Base-by-base conservation (phyloP, 2,888 invertebrate genomes). In the Xiphydria camelus region DNA sequence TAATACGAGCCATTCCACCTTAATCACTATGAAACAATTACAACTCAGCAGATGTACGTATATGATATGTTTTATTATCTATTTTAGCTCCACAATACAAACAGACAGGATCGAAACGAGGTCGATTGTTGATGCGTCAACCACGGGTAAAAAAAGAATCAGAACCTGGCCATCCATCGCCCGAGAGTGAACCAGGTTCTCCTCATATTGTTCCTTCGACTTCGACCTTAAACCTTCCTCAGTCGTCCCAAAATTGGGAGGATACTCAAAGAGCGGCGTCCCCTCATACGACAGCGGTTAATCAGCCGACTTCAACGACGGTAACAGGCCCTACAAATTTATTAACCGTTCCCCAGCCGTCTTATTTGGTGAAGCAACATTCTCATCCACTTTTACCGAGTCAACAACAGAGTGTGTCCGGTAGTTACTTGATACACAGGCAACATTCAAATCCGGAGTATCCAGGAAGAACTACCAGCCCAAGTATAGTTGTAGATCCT, bases 111-210 rank as follows among this genome's bases (percentile, higher is more conserved):
- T 79, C 80, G 9, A 85, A 84, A 72, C 77, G 85, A 44, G 82
- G 83, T 49, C 80, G 86, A 26, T 79, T 84, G 45, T 75, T 87
- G 33, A 85, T 84, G 72, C 78, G 87, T 26, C 87, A 87, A 60
- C 83, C 83, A 12, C 77, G 85, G 33, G 81, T 86, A 43, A 87
- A 86, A 67, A 80, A 83, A 38, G 85, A 86, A 55, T 79, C 79
- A 53, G 85, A 85, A 57, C 73, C 77, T 3, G 71, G 73, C 47
- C 78, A 78, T 40, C 64, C 75, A 26, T 72, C 76, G 2, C 77
- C 77, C 15, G 72, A 72, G 36, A 66, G 66, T 37, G 76, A 79
- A 35, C 68, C 73, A 2, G 60, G 63, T 4, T 57, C 68, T 53
- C 57, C 76, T 3, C 67, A 62, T 41, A 70, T 64, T 38, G 71